Percentiles rank a stretch among this genome's conserved stretches.
phyloP scores from a whole-genome alignment of 2,113 vertebrate genomes.

The Antigone vipio region DNA sequence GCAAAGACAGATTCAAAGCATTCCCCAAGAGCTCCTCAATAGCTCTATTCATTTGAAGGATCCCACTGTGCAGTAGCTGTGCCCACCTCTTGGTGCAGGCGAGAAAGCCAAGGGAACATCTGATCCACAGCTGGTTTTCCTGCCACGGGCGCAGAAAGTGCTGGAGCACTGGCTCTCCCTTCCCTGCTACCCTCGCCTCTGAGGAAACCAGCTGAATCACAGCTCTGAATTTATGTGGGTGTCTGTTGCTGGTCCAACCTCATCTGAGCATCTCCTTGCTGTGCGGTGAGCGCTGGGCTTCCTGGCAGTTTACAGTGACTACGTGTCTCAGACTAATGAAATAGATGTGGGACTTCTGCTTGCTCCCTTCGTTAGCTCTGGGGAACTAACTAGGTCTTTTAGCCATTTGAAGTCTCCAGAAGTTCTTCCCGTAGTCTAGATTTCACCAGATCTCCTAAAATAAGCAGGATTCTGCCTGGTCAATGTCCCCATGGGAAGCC shows the following conservation, averaged over 20 bases:
- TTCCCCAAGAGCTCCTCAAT: background rate
- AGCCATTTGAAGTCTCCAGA: background rate
- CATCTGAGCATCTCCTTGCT: background rate
- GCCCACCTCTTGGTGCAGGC: background rate
- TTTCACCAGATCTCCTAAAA: background rate
- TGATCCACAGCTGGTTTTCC: background rate
- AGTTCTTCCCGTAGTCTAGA: background rate
- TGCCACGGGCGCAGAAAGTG: background rate
- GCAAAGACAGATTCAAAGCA: background rate
- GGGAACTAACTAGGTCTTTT: background rate
- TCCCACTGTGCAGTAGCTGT: background rate
- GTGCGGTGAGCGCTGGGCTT: fast-evolving
- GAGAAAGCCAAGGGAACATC: background rate
- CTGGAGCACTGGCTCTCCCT: background rate
- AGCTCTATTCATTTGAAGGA: background rate
- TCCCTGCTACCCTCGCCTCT: background rate
- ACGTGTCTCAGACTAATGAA: background rate
- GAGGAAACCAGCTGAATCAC: background rate
- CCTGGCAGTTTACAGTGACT: background rate
- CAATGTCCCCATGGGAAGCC: background rate
- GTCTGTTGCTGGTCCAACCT: background rate
- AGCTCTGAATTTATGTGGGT: background rate
- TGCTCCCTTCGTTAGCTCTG: background rate
- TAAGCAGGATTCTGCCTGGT: background rate
- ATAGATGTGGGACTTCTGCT: background rate